Conservation (phyloP, 2,797 vertebrate genomes). For the Synaphobranchus kaupii region DNA sequence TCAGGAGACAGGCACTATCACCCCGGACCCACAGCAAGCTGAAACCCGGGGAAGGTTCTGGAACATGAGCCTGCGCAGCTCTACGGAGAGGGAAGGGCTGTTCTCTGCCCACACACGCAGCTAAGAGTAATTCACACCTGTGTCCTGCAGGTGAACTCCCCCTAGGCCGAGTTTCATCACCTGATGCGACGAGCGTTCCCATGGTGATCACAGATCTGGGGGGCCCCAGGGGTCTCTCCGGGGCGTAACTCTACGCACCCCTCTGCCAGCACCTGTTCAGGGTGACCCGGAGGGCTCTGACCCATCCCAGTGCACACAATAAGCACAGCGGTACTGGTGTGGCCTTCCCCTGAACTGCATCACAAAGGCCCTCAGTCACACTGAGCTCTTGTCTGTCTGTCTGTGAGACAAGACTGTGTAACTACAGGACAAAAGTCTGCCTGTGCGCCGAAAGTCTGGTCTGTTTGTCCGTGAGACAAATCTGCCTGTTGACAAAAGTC, state of each 20-base stretch:
- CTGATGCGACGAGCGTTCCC: slow-evolving; percentile 37
- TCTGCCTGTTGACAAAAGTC: not conserved
- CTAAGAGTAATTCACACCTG: slow-evolving; percentile 68
- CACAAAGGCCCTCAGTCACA: not conserved
- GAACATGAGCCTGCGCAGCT: not conserved
- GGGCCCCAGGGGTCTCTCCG: slow-evolving; percentile 53
- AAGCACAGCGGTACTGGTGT: not conserved
- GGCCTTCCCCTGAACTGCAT: not conserved
- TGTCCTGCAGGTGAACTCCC: slow-evolving; percentile 70
- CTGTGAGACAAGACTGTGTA: not conserved
- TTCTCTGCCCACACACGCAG: slow-evolving; percentile 36
- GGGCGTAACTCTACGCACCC: slow-evolving; percentile 67
- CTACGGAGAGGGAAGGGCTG: not conserved
- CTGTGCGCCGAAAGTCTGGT: not conserved
- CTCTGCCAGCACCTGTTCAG: slow-evolving; percentile 62
- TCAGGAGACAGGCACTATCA: not conserved
- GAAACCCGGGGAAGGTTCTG: not conserved
- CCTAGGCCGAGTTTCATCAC: not conserved
- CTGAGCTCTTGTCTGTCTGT: not conserved
- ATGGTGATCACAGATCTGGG: slow-evolving; percentile 40
- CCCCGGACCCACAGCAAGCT: not conserved
- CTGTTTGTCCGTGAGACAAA: not conserved
- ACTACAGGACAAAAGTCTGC: not conserved
- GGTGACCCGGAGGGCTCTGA: slow-evolving; percentile 58
- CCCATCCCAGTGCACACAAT: slow-evolving; percentile 26